Evolutionary conservation across 2,888 invertebrate species (phyloP).

Genomic region (Hypena proboscidalis): DNA sequence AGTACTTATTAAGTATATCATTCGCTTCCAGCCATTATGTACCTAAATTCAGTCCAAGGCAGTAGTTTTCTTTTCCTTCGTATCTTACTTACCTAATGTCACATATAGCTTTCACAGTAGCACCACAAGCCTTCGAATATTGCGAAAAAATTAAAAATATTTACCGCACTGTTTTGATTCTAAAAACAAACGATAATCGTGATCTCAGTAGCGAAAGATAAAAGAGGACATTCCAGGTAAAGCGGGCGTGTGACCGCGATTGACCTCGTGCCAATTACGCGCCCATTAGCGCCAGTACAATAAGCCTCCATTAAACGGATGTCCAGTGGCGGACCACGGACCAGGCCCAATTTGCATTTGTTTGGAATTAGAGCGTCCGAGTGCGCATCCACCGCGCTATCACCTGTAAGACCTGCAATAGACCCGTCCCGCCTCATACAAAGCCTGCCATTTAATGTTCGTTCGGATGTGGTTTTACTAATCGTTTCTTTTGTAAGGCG

Average conservation of each 20-base stretch:
- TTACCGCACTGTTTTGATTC: too few species aligned
- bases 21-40: too few species aligned
- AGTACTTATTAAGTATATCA: too few species aligned
- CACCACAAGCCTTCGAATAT: too few species aligned
- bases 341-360: slow-evolving; percentile 80
- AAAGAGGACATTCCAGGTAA: slow-evolving; percentile 43
- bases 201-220: slow-evolving; percentile 46
- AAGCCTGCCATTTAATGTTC: slow-evolving; percentile 56
- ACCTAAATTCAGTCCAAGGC: too few species aligned
- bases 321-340: slow-evolving; percentile 65
- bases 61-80: too few species aligned
- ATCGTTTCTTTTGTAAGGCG: slow-evolving; percentile 55
- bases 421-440: slow-evolving; percentile 31
- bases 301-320: slow-evolving; percentile 75
- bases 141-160: too few species aligned
- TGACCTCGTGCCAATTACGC: slow-evolving; percentile 79
- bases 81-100: too few species aligned
- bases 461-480: slow-evolving; percentile 53
- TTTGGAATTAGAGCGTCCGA: slow-evolving; percentile 72
- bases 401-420: slow-evolving; percentile 65
- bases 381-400: slow-evolving; percentile 52
- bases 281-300: slow-evolving; percentile 77
- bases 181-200: too few species aligned
- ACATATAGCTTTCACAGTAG: too few species aligned
- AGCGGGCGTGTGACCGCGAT: slow-evolving; percentile 53